Evolutionary conservation across 2,888 invertebrate genomes (phyloP), one percentile per base, ranked within the genome.

Genomic region (Lissocephala sabroskyi): DNA sequence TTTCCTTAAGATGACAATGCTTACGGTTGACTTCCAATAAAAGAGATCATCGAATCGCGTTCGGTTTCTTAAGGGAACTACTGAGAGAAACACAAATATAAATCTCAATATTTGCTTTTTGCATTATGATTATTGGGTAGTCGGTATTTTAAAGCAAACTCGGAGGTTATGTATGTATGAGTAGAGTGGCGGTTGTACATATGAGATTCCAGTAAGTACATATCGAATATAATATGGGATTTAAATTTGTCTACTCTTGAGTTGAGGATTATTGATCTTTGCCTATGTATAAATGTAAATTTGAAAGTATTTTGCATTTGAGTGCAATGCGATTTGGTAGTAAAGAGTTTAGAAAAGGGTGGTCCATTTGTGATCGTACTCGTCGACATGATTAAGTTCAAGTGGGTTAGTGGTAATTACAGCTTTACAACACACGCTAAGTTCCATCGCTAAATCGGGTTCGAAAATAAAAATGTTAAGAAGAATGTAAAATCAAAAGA

Each of bases 341-440:
- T 58, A 55, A 44, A 68, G 59, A 52, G 56, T 49, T 46, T 73
- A 73, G 59, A 73, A 80, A 78, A 80, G 71, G 80, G 80, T 81
- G 80, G 80, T 81, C 81, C 81, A 81, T 80, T 80, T 76, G 79
- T 80, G 74, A 75, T 80, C 78, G 79, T 75, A 54, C 68, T 76
- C 66, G 73, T 76, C 67, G 63, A 64, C 60, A 65, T 79, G 68
- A 71, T 76, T 73, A 64, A 61, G 62, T 68, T 63, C 42, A 17
- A 37, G 37, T 37, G 19, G 13, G 5, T 1, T 14, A 35, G n/a
- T n/a, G n/a, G n/a, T n/a, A n/a, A n/a, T n/a, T n/a, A n/a, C n/a
- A n/a, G n/a, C n/a, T n/a, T n/a, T n/a, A n/a, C n/a, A n/a, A n/a
- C n/a, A n/a, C n/a, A n/a, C n/a, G n/a, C n/a, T n/a, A n/a, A n/a